Conservation (phyloP, 35 echinoderm and acorn worm species). For the Apostichopus japonicus region DNA sequence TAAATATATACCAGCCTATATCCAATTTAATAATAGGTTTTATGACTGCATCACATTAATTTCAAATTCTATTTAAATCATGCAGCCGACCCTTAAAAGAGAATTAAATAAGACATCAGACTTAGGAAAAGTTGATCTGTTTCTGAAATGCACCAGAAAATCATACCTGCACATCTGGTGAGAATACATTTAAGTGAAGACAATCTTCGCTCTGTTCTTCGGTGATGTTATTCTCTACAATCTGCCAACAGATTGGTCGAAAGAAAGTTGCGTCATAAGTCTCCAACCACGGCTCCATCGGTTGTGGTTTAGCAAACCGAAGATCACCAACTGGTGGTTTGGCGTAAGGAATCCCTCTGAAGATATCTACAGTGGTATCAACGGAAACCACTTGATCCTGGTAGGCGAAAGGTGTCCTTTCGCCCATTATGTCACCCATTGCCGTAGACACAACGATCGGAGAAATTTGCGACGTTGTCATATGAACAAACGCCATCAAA, state of each 20-base stretch:
- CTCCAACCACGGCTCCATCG: constrained; percentile 47
- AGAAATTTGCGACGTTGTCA: neutral
- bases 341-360: constrained; percentile 72
- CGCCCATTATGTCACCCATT: constrained; percentile 8
- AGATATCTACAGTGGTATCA: constrained; percentile 60
- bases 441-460: neutral
- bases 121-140: no score
- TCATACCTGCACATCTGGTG: constrained; percentile 14
- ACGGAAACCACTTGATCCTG: neutral
- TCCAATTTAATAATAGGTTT: no score
- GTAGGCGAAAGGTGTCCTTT: constrained; percentile 14
- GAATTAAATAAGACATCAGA: no score
- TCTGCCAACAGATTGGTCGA: constrained; percentile 47
- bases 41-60: no score
- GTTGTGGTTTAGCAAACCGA: constrained; percentile 61
- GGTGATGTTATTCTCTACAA: neutral
- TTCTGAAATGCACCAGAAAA: no score
- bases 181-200: constrained; percentile 67
- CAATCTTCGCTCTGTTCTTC: constrained; percentile 63
- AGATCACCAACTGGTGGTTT: constrained; percentile 63
- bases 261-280: constrained; percentile 47
- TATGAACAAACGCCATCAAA: neutral
- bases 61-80: no score
- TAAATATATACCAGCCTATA: no score
- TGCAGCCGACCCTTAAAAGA: no score